Conservation (phyloP, 1,140 invertebrate species). For the Eueides isabella region DNA sequence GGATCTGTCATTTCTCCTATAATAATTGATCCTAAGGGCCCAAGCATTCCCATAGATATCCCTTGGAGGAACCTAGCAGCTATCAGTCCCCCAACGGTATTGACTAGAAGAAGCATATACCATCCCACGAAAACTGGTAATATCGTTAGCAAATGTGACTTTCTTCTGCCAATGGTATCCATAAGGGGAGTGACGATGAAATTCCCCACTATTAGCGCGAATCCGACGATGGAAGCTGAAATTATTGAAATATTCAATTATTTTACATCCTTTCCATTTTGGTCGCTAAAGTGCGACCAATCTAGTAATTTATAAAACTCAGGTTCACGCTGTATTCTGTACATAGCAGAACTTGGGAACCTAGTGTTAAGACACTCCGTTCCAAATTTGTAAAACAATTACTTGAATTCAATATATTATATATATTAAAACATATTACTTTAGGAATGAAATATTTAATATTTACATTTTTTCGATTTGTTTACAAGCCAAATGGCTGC, state of each 20-base stretch:
- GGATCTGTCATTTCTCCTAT: slow-evolving; percentile 79
- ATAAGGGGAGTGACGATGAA: slow-evolving; percentile 68
- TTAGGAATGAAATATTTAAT: too few species aligned
- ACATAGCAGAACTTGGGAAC: too few species aligned
- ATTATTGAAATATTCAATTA: neutral
- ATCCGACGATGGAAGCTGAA: slow-evolving; percentile 73
- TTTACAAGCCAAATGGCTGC: too few species aligned
- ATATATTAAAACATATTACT: too few species aligned
- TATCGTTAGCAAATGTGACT: slow-evolving; percentile 62
- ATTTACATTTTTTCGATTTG: too few species aligned
- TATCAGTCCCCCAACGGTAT: slow-evolving; percentile 64
- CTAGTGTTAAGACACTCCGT: too few species aligned
- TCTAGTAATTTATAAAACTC: too few species aligned
- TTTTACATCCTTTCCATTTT: too few species aligned
- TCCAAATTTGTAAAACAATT: too few species aligned
- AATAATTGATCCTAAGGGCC: slow-evolving; percentile 70
- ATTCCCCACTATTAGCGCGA: slow-evolving; percentile 70
- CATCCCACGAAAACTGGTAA: slow-evolving; percentile 63
- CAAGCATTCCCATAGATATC: slow-evolving; percentile 72
- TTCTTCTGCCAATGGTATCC: slow-evolving; percentile 64
- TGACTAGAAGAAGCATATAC: slow-evolving; percentile 61
- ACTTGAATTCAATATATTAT: too few species aligned
- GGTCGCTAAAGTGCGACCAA: too few species aligned
- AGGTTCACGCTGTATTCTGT: too few species aligned
- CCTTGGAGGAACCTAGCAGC: slow-evolving; percentile 67